phyloP scores from a whole-genome alignment of 2,888 invertebrate species.

The Chydorus sphaericus region DNA sequence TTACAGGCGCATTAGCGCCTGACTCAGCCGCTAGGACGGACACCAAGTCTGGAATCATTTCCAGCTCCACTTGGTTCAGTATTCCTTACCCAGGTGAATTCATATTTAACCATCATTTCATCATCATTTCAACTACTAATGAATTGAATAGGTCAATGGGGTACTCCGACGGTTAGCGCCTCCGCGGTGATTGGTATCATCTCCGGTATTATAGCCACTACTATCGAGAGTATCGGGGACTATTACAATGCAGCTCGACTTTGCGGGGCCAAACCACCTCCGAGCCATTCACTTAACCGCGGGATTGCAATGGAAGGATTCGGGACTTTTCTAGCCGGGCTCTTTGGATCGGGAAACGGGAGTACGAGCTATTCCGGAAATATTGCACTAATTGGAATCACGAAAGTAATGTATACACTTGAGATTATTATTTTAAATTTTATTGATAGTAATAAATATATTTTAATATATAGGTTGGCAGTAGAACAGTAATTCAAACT shows the following conservation, averaged over 20 bases:
- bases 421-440: not conserved
- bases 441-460: not conserved
- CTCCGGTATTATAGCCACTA: slow-evolving; percentile 25
- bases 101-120: too few relatives aligned
- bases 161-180: slow-evolving; percentile 25
- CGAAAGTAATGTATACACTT: slow-evolving; percentile 57
- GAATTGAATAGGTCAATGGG: slow-evolving; percentile 33
- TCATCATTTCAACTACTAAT: too few relatives aligned
- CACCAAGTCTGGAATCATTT: too few relatives aligned
- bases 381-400: slow-evolving; percentile 76
- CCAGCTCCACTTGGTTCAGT: too few relatives aligned
- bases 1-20: too few relatives aligned
- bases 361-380: slow-evolving; percentile 83
- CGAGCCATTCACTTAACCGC: slow-evolving; percentile 71
- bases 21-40: too few relatives aligned
- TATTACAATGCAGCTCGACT: slow-evolving; percentile 39
- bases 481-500: slow-evolving; percentile 63
- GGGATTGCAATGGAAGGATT: slow-evolving; percentile 72
- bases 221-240: slow-evolving; percentile 33
- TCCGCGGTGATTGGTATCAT: slow-evolving; percentile 27
- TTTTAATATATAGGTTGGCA: slow-evolving; percentile 43
- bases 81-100: too few relatives aligned
- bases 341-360: slow-evolving; percentile 74
- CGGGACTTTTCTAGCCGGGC: slow-evolving; percentile 65
- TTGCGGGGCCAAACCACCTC: slow-evolving; percentile 57